Conservation (phyloP, 2,113 vertebrate genomes). For the Hemibagrus wyckioides region DNA sequence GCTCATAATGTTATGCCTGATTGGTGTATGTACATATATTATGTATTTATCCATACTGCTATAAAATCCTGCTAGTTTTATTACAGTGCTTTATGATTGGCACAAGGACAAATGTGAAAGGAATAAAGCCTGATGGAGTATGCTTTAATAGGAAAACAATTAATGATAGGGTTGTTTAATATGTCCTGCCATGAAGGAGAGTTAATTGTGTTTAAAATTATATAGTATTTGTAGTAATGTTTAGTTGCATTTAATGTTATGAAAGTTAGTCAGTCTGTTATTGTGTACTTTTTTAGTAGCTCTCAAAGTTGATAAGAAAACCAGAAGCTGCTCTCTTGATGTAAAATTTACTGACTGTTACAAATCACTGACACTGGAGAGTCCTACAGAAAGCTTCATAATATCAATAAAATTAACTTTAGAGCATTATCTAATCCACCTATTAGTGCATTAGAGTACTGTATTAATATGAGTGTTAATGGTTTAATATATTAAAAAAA, state of each 20-base stretch:
- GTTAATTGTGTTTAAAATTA: no score
- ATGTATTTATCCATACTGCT: no score
- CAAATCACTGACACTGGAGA: not conserved
- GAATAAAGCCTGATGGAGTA: not conserved
- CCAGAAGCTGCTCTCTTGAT: not conserved
- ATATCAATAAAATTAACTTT: not conserved
- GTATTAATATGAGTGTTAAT: not conserved
- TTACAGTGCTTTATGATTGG: not conserved
- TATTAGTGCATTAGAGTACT: not conserved
- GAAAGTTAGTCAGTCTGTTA: not conserved
- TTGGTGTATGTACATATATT: no score
- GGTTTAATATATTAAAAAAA: not conserved
- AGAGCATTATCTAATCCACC: not conserved
- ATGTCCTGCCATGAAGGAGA: not conserved
- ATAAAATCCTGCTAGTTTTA: not conserved
- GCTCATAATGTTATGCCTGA: no score
- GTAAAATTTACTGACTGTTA: not conserved
- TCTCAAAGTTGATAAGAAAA: not conserved
- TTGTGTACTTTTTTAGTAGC: not conserved
- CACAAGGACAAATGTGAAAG: not conserved
- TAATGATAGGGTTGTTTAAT: not conserved
- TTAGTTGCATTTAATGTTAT: not conserved
- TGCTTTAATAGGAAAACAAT: not conserved
- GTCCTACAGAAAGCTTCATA: not conserved
- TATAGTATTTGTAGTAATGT: not conserved